A percentile compares a stretch with the other conserved stretches of the same genome.
Conservation (phyloP, 2,113 vertebrate species). For the Parus major region DNA sequence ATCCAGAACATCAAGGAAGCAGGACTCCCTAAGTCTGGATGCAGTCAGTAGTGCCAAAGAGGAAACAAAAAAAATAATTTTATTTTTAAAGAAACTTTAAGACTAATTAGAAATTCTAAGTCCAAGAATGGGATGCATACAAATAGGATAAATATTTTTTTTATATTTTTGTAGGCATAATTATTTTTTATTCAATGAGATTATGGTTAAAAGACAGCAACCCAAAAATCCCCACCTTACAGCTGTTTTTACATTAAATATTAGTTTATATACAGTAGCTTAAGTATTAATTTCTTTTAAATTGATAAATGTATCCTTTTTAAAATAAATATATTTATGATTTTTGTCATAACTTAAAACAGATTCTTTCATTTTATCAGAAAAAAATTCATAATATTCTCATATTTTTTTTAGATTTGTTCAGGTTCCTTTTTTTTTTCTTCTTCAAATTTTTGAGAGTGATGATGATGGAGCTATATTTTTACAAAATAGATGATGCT, state of each 20-base stretch:
- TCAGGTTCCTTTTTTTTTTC: not conserved
- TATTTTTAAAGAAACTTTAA: not conserved
- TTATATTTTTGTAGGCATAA: not conserved
- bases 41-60: not conserved
- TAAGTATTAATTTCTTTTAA: not conserved
- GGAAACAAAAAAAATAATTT: not conserved
- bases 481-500: not conserved
- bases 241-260: not conserved
- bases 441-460: not conserved
- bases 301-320: not conserved
- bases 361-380: not conserved
- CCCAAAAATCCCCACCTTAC: not conserved
- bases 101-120: not conserved
- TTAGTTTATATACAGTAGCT: not conserved
- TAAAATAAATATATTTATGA: not conserved
- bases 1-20: not conserved
- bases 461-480: not conserved
- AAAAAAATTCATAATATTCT: not conserved
- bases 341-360: not conserved
- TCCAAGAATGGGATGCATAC: not conserved
- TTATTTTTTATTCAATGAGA: not conserved
- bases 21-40: not conserved
- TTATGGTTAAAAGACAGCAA: not conserved
- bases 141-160: not conserved
- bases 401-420: not conserved